Percentiles rank a stretch among this genome's conserved stretches.
Conservation (phyloP, 1,140 invertebrate species). For the Lanistes nyassanus region DNA sequence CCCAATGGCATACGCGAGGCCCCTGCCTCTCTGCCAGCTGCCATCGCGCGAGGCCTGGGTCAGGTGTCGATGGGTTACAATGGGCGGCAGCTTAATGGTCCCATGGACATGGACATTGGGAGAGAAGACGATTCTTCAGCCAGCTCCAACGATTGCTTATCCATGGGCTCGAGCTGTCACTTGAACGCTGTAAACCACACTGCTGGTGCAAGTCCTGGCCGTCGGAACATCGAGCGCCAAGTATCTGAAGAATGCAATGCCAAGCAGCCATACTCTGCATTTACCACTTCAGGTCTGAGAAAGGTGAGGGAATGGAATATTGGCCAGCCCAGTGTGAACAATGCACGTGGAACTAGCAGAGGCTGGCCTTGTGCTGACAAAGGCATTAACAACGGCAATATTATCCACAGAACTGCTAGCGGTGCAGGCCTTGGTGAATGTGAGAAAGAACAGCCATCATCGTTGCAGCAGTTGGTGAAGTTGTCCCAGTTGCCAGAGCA, state of each 20-base stretch:
- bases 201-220: too few species aligned
- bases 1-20: conserved; percentile 1
- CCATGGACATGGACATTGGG: conserved; percentile 23
- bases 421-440: neutral
- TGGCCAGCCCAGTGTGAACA: neutral
- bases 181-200: neutral
- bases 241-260: conserved; percentile 31
- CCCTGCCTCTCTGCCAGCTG: conserved; percentile 19
- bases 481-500: conserved; percentile 33
- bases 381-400: neutral
- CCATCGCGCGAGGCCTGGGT: conserved; percentile 16
- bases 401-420: neutral
- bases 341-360: neutral
- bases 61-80: neutral
- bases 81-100: neutral
- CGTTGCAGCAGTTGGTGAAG: conserved; percentile 35
- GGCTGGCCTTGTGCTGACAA: neutral
- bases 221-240: conserved; percentile 20
- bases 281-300: neutral
- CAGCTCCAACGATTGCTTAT: conserved; percentile 7
- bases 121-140: conserved; percentile 28
- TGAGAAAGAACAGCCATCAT: conserved; percentile 17
- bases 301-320: neutral
- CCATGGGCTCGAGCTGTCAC: conserved; percentile 14
- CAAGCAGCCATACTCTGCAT: conserved; percentile 15